Evolutionary conservation across 2,113 vertebrate genomes (phyloP).

Genomic region (Rousettus leschenaultii): DNA sequence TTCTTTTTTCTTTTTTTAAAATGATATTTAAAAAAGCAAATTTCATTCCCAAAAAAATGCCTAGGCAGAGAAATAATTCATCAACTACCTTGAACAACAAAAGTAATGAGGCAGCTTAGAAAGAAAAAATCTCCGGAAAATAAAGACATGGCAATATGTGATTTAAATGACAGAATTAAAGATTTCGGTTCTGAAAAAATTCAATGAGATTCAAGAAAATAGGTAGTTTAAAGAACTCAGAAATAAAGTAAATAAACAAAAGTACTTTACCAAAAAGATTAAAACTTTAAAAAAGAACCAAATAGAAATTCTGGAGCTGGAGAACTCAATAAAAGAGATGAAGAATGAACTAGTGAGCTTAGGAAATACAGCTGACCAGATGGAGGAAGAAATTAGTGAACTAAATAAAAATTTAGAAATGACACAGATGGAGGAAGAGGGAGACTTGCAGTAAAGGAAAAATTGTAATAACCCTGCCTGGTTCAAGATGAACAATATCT

Average conservation of each 20-base stretch:
- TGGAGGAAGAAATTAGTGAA: too few relatives aligned
- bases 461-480: background rate
- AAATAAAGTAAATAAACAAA: too few relatives aligned
- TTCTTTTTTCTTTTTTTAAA: background rate
- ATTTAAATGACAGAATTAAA: background rate
- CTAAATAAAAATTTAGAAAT: too few relatives aligned
- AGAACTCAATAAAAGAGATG: too few relatives aligned
- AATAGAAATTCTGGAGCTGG: too few relatives aligned
- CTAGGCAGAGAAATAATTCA: background rate
- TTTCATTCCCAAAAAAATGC: background rate
- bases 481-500: background rate
- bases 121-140: background rate
- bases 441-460: background rate
- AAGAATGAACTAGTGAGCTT: too few relatives aligned
- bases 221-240: too few relatives aligned
- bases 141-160: background rate
- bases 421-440: too few relatives aligned
- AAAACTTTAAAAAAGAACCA: too few relatives aligned
- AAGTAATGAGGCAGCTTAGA: background rate
- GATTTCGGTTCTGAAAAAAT: background rate
- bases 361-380: too few relatives aligned
- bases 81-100: background rate
- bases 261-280: too few relatives aligned
- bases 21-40: background rate
- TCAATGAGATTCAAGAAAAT: background rate